phyloP scores from a whole-genome alignment of 2,113 vertebrate genomes.

The Cyphomyrus discorhynchus region DNA sequence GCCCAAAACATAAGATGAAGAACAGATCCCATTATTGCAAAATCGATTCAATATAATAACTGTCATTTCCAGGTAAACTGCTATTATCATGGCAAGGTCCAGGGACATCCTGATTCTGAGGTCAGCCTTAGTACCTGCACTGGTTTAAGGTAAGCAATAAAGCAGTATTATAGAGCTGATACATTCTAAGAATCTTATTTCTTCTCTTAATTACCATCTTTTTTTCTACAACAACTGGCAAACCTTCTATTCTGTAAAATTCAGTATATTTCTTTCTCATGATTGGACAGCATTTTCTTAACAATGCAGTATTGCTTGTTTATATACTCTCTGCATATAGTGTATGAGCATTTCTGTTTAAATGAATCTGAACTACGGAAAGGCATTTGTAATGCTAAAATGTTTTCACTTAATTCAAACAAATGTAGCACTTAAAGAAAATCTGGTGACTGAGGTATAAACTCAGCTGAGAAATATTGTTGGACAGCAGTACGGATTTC shows the following conservation, averaged over 20 bases:
- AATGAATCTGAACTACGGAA: neutral
- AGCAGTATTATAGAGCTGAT: constrained; percentile 15
- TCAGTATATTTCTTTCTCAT: neutral
- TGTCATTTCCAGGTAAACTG: constrained; percentile 55
- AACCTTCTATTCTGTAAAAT: constrained; percentile 25
- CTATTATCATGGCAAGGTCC: constrained; percentile 67
- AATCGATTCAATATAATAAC: neutral
- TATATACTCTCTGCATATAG: neutral
- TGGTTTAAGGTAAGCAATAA: constrained; percentile 58
- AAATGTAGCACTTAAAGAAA: neutral
- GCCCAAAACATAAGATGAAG: neutral
- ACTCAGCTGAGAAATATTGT: constrained; percentile 4
- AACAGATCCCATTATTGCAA: neutral
- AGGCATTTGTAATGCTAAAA: neutral
- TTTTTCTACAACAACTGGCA: constrained; percentile 31
- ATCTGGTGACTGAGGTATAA: neutral
- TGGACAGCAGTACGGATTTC: neutral
- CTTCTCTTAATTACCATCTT: neutral
- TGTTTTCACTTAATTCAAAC: neutral
- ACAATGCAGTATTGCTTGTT: neutral
- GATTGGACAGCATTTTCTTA: neutral
- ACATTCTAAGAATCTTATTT: too few species aligned
- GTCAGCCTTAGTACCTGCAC: constrained; percentile 63
- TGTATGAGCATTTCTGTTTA: neutral
- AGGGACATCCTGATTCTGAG: constrained; percentile 52